Evolutionary conservation across 2,888 invertebrate genomes (phyloP), one percentile per base, ranked within the genome.

Genomic region (Cremastinae sp.): DNA sequence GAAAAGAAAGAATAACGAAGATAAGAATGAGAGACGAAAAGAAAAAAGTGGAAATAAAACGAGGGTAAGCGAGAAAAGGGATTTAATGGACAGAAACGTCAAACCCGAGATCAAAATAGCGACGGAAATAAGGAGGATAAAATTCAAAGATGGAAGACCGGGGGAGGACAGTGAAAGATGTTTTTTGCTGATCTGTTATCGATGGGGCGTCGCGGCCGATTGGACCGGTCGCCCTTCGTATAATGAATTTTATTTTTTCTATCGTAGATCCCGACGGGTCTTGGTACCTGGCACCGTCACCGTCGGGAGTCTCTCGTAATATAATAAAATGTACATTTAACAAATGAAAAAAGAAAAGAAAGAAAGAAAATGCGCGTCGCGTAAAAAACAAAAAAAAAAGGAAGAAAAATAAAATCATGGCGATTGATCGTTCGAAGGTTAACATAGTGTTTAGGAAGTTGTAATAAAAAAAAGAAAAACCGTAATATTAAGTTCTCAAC

Each of bases 201-300:
- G 79, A 81, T 74, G 59, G 81, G 79, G 79, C 68, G 61, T 66
- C 56, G 65, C 72, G 49, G 20, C 56, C 37, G 51, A 49, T 37
- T 35, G 43, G 41, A 47, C 47, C 37, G 68, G 56, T 37, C 55
- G 77, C 80, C 78, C 78, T 78, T 80, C 78, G 79, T 79, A 80
- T 78, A 78, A 80, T 82, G 28, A 82, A 82, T 82, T 82, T 81
- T 80, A 82, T 82, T 82, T 82, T 82, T 82, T 80, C 82, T 81
- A 81, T 81, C 75, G 74, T 77, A 70, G 74, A 69, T 75, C 58
- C 69, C 75, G 72, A 53, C 59, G 68, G n/a, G 49, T 5, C 10
- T 53, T 62, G 71, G 58, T 75, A 59, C 70, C 41, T 71, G 70
- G 68, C 61, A 66, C 61, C 61, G 65, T 69, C 47, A 5, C 51